phyloP scores from a whole-genome alignment of 1,140 invertebrate species.

The Drosophila simulans region DNA sequence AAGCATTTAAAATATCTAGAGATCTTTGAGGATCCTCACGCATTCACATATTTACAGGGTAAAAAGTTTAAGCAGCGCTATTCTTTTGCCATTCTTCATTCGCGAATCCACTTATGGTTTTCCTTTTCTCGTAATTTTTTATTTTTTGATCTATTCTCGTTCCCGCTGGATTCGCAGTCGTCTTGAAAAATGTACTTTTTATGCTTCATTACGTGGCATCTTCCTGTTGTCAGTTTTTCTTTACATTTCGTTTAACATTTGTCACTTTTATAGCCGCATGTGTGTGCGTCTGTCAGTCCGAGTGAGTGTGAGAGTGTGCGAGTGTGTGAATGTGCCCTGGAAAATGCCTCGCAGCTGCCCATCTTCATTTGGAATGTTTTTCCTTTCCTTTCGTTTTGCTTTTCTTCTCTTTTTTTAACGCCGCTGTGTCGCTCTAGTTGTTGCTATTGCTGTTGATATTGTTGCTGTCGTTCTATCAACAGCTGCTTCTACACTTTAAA shows the following conservation, averaged over 20 bases:
- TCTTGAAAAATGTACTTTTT: conserved; percentile 78
- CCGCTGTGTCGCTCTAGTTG: conserved; percentile 38
- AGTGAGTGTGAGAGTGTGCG: conserved; percentile 12
- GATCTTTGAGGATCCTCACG: not conserved
- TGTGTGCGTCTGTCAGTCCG: conserved; percentile 26
- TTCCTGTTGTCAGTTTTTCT: conserved; percentile 82
- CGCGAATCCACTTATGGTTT: conserved; percentile 16
- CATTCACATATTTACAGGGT: not conserved
- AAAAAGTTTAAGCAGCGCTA: not conserved
- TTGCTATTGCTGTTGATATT: conserved; percentile 56
- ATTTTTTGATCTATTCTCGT: conserved; percentile 28
- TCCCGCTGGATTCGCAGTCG: conserved; percentile 58
- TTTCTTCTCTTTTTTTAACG: conserved; percentile 29
- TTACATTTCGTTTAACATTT: conserved; percentile 83
- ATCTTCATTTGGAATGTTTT: conserved; percentile 70
- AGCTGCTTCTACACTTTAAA: conserved; percentile 53
- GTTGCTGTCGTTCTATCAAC: conserved; percentile 73
- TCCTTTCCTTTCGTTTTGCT: conserved; percentile 11
- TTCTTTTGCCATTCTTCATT: not conserved
- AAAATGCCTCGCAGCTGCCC: conserved; percentile 75
- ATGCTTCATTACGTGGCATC: conserved; percentile 79
- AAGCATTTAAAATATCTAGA: not conserved
- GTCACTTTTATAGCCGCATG: conserved; percentile 78
- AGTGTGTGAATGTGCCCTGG: conserved; percentile 8
- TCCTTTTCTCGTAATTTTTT: not conserved